Base-by-base conservation (phyloP, 2,888 invertebrate genomes). In the Patella caerulea region DNA sequence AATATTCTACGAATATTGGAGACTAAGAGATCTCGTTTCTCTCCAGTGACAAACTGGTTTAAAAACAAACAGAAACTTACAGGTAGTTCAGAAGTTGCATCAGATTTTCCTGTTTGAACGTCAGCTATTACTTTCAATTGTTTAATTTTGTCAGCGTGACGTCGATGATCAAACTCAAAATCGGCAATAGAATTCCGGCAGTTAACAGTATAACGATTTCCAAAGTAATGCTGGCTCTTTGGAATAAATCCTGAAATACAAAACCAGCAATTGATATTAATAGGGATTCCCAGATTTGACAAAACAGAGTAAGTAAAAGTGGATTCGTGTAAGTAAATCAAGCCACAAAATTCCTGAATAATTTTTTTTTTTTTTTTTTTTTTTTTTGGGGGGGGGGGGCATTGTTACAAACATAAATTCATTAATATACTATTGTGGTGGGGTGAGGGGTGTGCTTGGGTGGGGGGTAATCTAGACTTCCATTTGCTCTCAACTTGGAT, bases 191-290 rank as follows among this genome's bases (percentile, higher is more conserved):
- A 87, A 70, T 86, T 85, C 54, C 82, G 79, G 77, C 89, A 87
- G 75, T 86, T 88, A 72, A 86, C 83, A 29, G 88, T 85, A 74
- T 88, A 90, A 34, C 88, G 79, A 73, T 88, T 87, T 9, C 89
- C 89, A 78, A 87, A 89, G 79, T 83, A 88, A 74, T 90, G 87
- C 77, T 88, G 85, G 72, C 86, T 84, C 45, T 86, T 83, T 0
- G 90, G 90, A 15, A 90, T 86, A 77, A 88, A 90, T 53, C 90
- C 90, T 88, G 76, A 3, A 79, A 81, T 70, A 71, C 52, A 55
- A 19, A 52, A 53, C 2, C 7, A 45, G 45, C 45, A 45, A 45
- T 45, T 45, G 45, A 45, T 7, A 45, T 45, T 45, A 45, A 45
- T 45, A 45, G 45, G 45, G 7, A 3, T 45, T 45, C 45, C 45